phyloP scores from a whole-genome alignment of 30 jellyfish, hydroid and myxozoan genomes.

The Aurelia aurita complex sp. Pacific region DNA sequence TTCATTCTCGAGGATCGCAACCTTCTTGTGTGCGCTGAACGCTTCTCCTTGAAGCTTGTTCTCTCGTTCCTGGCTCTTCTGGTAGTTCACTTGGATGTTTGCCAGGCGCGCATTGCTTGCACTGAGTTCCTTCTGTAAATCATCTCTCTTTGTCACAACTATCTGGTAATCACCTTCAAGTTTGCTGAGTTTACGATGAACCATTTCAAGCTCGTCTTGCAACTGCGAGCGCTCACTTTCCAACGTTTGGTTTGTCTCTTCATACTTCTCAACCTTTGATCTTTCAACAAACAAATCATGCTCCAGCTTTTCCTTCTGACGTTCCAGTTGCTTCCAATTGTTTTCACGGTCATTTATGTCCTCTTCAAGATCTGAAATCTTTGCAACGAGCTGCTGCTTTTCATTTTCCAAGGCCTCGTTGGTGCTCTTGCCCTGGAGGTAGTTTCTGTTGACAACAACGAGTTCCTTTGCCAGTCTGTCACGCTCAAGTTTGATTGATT shows the following conservation, averaged over 20 bases:
- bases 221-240: conserved; percentile 74
- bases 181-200: conserved; percentile 84
- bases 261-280: conserved; percentile 78
- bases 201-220: conserved; percentile 79
- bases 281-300: conserved; percentile 68
- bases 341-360: conserved; percentile 65
- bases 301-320: conserved; percentile 83
- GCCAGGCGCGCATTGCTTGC: conserved; percentile 72
- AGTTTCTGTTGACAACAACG: conserved; percentile 48
- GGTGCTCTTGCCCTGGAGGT: conserved; percentile 66
- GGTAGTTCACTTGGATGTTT: conserved; percentile 79
- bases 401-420: conserved; percentile 75
- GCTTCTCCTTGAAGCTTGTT: conserved; percentile 83
- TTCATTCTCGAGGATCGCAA: conserved; percentile 89
- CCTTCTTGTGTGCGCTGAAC: conserved; percentile 86
- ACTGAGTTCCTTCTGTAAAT: conserved; percentile 86
- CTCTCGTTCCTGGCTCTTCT: conserved; percentile 91
- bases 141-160: conserved; percentile 77
- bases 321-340: conserved; percentile 55
- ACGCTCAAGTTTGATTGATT: conserved; percentile 80
- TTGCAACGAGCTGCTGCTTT: conserved; percentile 48
- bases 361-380: conserved; percentile 65
- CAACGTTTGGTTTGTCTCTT: conserved; percentile 70
- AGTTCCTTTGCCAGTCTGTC: conserved; percentile 83
- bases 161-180: conserved; percentile 88